A percentile compares a stretch with the other conserved stretches of the same genome.
phyloP scores from a whole-genome alignment of 92 coral and sea anemone genomes.

The Galaxea fascicularis region DNA sequence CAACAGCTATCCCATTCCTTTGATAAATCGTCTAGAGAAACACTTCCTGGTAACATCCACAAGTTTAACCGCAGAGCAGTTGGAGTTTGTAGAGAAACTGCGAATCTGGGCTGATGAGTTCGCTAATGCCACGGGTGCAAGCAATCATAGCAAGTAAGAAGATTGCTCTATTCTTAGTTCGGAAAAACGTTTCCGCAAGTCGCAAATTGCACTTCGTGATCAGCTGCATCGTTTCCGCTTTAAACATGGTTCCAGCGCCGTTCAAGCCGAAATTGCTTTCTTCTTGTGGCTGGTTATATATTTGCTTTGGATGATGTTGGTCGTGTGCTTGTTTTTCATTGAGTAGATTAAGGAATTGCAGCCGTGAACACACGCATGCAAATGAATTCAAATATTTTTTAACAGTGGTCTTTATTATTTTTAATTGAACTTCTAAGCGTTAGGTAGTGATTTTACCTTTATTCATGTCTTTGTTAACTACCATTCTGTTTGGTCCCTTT shows the following conservation, averaged over 20 bases:
- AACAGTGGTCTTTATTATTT: neutral
- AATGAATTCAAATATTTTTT: neutral
- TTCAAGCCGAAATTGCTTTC: no score
- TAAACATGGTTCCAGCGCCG: no score
- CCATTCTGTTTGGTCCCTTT: neutral
- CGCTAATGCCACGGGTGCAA: slow-evolving; percentile 26
- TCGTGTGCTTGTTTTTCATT: neutral
- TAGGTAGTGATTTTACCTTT: neutral
- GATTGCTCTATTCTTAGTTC: no score
- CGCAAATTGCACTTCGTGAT: neutral
- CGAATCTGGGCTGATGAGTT: slow-evolving; percentile 69
- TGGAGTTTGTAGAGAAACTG: slow-evolving; percentile 60
- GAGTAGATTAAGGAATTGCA: neutral
- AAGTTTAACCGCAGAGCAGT: slow-evolving; percentile 64
- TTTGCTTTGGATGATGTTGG: no score
- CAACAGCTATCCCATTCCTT: slow-evolving; percentile 80
- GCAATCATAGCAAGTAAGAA: neutral
- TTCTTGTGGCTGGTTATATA: no score
- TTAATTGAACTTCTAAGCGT: neutral
- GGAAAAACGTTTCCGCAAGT: neutral
- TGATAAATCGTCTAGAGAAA: slow-evolving; percentile 89
- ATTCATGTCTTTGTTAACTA: neutral
- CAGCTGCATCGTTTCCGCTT: no score
- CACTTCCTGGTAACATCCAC: slow-evolving; percentile 81
- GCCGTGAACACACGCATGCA: no score